Evolutionary conservation across 2,888 invertebrate species (phyloP).

Genomic region (Lepidochrysops patricia): DNA sequence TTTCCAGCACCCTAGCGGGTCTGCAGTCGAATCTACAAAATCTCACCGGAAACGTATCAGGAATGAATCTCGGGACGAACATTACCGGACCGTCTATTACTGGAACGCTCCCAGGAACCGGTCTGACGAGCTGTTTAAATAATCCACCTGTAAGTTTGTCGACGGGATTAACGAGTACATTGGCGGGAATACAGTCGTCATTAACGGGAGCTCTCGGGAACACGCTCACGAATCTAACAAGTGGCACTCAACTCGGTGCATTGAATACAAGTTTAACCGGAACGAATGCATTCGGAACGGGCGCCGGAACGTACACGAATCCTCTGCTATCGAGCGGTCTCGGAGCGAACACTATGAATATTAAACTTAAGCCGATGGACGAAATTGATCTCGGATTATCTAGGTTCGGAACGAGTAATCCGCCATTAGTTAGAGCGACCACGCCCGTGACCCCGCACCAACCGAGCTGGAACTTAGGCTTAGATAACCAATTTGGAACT

Average conservation of each 20-base stretch:
- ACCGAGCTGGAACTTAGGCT: slow-evolving; percentile 73
- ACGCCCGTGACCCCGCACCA: slow-evolving; percentile 80
- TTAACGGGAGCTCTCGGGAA: slow-evolving; percentile 59
- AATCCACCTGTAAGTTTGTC: slow-evolving; percentile 62
- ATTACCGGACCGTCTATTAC: slow-evolving; percentile 63
- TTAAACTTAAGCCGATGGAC: slow-evolving; percentile 82
- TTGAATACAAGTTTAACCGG: slow-evolving; percentile 58
- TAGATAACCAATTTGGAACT: slow-evolving; percentile 75
- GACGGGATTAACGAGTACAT: slow-evolving; percentile 53
- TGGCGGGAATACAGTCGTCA: slow-evolving; percentile 60
- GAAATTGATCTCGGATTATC: slow-evolving; percentile 80
- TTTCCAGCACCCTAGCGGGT: slow-evolving; percentile 64
- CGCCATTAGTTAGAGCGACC: slow-evolving; percentile 68
- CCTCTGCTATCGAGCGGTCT: slow-evolving; percentile 76
- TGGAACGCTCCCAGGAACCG: slow-evolving; percentile 66
- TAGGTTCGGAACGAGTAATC: slow-evolving; percentile 65
- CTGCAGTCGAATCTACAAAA: slow-evolving; percentile 66
- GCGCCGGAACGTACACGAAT: slow-evolving; percentile 76
- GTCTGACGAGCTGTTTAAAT: slow-evolving; percentile 57
- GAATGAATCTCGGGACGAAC: slow-evolving; percentile 56
- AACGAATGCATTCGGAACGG: slow-evolving; percentile 52
- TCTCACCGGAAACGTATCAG: slow-evolving; percentile 58
- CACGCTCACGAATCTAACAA: slow-evolving; percentile 54
- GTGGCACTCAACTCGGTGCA: slow-evolving; percentile 55
- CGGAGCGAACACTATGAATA: slow-evolving; percentile 74